Evolutionary conservation across 1,140 invertebrate genomes (phyloP).

Genomic region (Orchesella cincta): DNA sequence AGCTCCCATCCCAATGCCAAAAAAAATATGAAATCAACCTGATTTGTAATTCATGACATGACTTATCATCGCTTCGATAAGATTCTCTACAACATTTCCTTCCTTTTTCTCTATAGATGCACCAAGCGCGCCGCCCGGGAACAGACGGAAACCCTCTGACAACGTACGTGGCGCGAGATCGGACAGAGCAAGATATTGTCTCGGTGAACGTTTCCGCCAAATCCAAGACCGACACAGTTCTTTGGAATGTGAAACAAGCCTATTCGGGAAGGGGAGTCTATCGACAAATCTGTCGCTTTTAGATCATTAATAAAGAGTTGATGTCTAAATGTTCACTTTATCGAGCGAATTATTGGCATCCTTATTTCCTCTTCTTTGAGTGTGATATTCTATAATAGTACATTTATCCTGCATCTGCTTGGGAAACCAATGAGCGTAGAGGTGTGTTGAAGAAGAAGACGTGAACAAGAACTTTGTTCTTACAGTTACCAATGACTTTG

Average conservation of each 20-base stretch:
- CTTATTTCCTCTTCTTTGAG: no score
- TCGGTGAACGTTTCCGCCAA: slow-evolving; percentile 47
- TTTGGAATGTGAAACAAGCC: slow-evolving; percentile 26
- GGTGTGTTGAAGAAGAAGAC: slow-evolving; percentile 43
- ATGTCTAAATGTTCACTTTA: neutral
- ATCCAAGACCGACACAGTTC: slow-evolving; percentile 32
- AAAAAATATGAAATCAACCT: neutral
- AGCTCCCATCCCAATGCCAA: no score
- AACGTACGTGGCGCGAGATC: slow-evolving; percentile 34
- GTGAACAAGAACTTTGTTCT: slow-evolving; percentile 39
- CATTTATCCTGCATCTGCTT: no score
- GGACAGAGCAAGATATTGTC: slow-evolving; percentile 26
- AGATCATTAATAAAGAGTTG: neutral
- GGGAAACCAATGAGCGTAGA: slow-evolving; percentile 31
- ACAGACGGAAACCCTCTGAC: neutral
- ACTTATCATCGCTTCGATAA: neutral
- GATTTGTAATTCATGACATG: slow-evolving; percentile 25
- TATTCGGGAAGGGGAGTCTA: neutral
- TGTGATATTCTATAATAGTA: slow-evolving; percentile 30
- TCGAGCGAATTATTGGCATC: no score
- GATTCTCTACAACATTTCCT: neutral
- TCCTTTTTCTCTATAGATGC: slow-evolving; percentile 34
- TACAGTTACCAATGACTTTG: slow-evolving; percentile 30
- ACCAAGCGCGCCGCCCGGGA: slow-evolving; percentile 32
- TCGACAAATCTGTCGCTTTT: neutral